Evolutionary conservation across 2,888 invertebrate genomes (phyloP).

Genomic region (Polietes domitor): DNA sequence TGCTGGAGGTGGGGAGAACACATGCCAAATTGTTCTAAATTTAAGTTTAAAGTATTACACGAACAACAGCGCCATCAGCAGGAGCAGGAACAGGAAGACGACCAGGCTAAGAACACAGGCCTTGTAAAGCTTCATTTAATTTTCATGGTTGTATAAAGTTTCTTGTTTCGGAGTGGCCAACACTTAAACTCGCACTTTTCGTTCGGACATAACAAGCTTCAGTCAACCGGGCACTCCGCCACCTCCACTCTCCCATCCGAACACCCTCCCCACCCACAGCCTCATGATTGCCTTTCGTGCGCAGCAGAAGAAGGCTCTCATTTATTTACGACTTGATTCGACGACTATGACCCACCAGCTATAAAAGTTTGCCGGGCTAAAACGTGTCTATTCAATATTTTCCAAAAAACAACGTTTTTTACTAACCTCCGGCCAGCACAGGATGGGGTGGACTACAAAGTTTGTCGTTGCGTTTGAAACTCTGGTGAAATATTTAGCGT

Average conservation of each 20-base stretch:
- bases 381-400: constrained; percentile 48
- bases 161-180: not conserved
- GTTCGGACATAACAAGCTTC: not conserved
- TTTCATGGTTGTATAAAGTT: constrained; percentile 46
- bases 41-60: not conserved
- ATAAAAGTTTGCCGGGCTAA: constrained; percentile 46
- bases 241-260: not conserved
- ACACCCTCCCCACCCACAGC: not conserved
- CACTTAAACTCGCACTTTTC: not conserved
- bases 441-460: constrained; percentile 1
- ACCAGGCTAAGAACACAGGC: not conserved
- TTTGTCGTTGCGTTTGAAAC: not conserved
- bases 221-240: not conserved
- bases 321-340: constrained; percentile 44
- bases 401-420: constrained; percentile 10
- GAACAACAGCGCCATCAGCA: not conserved
- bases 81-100: not conserved
- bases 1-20: not conserved
- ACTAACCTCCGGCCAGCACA: not conserved
- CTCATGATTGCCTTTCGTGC: not conserved
- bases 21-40: constrained; percentile 11
- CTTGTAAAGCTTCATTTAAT: constrained; percentile 39
- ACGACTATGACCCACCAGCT: constrained; percentile 34
- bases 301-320: constrained; percentile 2
- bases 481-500: not conserved